Percentiles rank a stretch among this genome's conserved stretches.
phyloP scores from a whole-genome alignment of 2,113 vertebrate genomes.

The Isichthys henryi region DNA sequence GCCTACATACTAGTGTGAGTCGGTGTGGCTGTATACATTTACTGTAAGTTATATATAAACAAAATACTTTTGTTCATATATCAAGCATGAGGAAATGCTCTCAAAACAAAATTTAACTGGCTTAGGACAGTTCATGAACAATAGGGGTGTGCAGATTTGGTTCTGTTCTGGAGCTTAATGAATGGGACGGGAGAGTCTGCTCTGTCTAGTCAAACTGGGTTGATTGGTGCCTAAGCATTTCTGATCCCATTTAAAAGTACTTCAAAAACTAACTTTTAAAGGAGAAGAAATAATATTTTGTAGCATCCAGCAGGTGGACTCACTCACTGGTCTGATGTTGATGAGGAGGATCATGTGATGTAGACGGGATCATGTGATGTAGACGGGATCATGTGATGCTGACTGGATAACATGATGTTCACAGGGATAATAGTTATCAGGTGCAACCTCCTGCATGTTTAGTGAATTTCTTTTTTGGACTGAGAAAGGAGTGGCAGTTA shows the following conservation, averaged over 20 bases:
- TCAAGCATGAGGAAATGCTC: background rate
- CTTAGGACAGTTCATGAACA: background rate
- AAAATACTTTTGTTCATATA: background rate
- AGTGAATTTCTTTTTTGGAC: background rate
- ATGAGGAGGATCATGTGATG: background rate
- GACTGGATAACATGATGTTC: background rate
- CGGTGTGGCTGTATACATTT: background rate
- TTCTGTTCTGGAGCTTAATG: background rate
- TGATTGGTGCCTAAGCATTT: background rate
- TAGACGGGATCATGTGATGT: background rate
- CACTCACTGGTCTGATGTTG: background rate
- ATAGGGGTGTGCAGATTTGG: background rate
- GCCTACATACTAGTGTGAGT: background rate
- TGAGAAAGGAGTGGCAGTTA: background rate
- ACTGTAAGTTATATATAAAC: background rate
- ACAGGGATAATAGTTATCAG: background rate
- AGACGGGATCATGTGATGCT: background rate
- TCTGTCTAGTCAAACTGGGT: background rate
- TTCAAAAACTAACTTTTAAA: background rate
- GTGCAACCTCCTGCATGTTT: background rate
- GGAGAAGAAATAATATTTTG: background rate
- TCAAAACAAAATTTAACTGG: background rate
- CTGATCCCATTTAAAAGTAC: background rate
- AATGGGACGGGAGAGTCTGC: background rate
- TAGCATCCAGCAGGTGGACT: background rate